Base-by-base conservation (phyloP, 2,888 invertebrate species). In the Ornithoptera priamus region DNA sequence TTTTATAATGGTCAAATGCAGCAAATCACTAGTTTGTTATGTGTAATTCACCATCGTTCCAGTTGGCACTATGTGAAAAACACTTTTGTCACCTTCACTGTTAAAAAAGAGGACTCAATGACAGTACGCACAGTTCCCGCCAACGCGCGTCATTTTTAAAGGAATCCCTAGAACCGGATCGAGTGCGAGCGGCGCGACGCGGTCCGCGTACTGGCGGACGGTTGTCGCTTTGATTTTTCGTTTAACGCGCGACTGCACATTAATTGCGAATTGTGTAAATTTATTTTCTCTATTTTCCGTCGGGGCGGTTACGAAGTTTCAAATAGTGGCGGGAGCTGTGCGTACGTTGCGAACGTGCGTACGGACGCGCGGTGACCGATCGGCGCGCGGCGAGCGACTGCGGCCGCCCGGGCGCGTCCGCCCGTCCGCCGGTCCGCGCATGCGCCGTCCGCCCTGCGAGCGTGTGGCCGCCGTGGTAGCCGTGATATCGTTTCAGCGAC, bases 31-130 rank as follows among this genome's bases (percentile, higher is more conserved):
- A 80, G 82, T 82, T 78, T 78, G 80, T 85, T 88, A 89, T 78
- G 86, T 90, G 82, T 84, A 88, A 87, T 91, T 83, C 91, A 92
- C 88, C 92, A 92, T 92, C 82, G 84, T 90, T 89, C 84, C 83
- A 78, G 72, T 68, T 82, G 81, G 82, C 91, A 91, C 90, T 85
- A 75, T 78, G 71, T 70, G 72, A 77, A 79, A 84, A 84, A 83
- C 89, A 90, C 90, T 83, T 80, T 82, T 81, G 81, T 82, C 89
- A 91, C 90, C 87, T 82, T 85, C 85, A 87, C 86, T 85, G 78
- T 79, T 73, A 78, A 82, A 81, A 80, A 85, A 80, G 85, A 80
- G 80, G 81, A 77, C 75, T 75, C 76, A 76, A 82, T 79, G 82
- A 85, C 86, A 86, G 56, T 65, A 67, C 70, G 70, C 89, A 82